Conservation (phyloP, 2,113 vertebrate genomes). For the Eurystomus gularis region DNA sequence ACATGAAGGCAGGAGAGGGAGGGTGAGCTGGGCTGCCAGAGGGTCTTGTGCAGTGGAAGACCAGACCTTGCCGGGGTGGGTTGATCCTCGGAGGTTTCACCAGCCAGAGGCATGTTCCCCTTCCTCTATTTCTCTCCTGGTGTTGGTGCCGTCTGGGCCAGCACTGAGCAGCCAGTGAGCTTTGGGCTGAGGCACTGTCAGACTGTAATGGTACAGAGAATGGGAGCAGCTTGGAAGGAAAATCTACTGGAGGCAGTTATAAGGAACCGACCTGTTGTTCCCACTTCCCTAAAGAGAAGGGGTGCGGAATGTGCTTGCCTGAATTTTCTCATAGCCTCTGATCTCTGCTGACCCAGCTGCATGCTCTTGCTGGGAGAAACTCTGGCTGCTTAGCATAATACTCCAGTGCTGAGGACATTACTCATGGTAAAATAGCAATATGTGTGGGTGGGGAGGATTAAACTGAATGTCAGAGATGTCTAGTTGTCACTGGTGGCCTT, state of each 20-base stretch:
- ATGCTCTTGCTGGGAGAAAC: constrained; percentile 33
- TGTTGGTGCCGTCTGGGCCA: neutral
- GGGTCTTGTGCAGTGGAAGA: neutral
- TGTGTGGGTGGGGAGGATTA: constrained; percentile 39
- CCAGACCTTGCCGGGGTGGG: neutral
- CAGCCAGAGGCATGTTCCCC: rapidly evolving
- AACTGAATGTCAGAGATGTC: neutral
- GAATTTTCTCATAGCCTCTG: constrained; percentile 59
- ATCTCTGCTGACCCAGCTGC: constrained; percentile 60
- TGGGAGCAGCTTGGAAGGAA: rapidly evolving
- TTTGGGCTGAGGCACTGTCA: rapidly evolving
- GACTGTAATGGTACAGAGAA: neutral
- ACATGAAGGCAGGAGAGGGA: neutral
- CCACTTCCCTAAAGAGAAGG: neutral
- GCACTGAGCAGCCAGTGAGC: neutral
- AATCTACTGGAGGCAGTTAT: neutral
- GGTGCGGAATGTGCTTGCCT: neutral
- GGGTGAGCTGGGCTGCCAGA: neutral
- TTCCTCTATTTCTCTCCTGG: neutral
- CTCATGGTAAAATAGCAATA: constrained; percentile 11
- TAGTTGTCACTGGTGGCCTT: constrained; percentile 4
- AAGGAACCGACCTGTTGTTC: neutral
- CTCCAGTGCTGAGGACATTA: neutral
- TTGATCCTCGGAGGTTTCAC: neutral
- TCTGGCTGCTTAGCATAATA: neutral